Percentiles rank a stretch among this genome's conserved stretches.
phyloP scores from a whole-genome alignment of 2,113 vertebrate genomes.

The Hippocampus comes region DNA sequence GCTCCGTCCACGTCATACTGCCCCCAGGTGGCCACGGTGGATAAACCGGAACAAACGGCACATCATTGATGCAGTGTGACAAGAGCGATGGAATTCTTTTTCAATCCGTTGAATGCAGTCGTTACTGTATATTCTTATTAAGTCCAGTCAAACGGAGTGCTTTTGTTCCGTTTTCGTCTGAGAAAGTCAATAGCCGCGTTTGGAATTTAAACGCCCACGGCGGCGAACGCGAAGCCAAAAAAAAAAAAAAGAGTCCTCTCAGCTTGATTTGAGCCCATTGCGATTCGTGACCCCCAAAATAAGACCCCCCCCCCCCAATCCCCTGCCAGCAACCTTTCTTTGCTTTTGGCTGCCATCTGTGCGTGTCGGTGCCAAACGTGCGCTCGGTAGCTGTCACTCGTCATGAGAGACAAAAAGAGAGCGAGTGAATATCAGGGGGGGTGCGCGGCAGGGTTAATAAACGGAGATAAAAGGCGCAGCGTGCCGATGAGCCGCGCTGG shows the following conservation, averaged over 20 bases:
- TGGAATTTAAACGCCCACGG: too few relatives aligned
- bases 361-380: constrained; percentile 42
- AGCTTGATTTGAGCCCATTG: not conserved
- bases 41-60: too few relatives aligned
- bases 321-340: not conserved
- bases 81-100: too few relatives aligned
- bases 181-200: too few relatives aligned
- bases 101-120: too few relatives aligned
- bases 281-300: not conserved
- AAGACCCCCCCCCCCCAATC: not conserved
- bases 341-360: constrained; percentile 30
- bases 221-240: not conserved
- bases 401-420: constrained; percentile 40
- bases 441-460: constrained; percentile 48
- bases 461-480: constrained; percentile 52
- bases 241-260: not conserved
- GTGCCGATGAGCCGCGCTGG: constrained; percentile 43
- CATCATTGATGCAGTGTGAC: too few relatives aligned
- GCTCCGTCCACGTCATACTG: too few relatives aligned
- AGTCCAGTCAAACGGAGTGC: too few relatives aligned
- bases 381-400: constrained; percentile 39
- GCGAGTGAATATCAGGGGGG: not conserved
- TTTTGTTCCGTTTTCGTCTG: too few relatives aligned
- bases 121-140: too few relatives aligned
- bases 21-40: too few relatives aligned